Evolutionary conservation across 1,140 invertebrate species (phyloP), one percentile per base, ranked within the genome.

Genomic region (Littorina saxatilis): DNA sequence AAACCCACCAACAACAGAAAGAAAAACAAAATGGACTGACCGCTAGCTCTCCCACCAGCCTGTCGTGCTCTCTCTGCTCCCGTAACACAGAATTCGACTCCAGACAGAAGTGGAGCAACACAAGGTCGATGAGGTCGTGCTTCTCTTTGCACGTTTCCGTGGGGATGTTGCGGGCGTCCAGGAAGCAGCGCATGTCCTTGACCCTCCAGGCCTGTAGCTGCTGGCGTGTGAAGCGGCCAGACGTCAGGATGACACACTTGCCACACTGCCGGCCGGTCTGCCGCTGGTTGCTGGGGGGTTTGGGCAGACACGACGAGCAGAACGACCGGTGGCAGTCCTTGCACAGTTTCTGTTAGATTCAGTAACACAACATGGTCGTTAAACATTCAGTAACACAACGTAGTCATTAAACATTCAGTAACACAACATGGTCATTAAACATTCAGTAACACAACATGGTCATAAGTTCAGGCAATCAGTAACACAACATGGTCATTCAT

Each of bases 61-160:
- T 58, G 52, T 82, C 61, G 58, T 87, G 86, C 73, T 87, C 84
- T 5, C 68, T 55, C 68, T 86, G 79, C 32, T 81, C 76, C 29
- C 73, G 32, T 43, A 43, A 29, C 27, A 52, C 63, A 35, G 75
- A 47, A 3, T 82, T 78, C 15, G 85, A 72, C 23, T 80, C 76
- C 70, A 72, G 83, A 32, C 85, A 87, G 81, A 87, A 91, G 75
- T 88, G 87, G 23, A 83, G 72, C n/a, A 91, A 79, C 29, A 92
- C 81, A 1, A 92, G 83, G 27, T 92, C 91, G 79, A 92, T 90
- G 0, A 92, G 80, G 76, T 92, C 91, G 76, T 88, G 82, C 82
- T 92, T 92, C 79, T 92, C 92, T 40, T 72, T 87, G 78, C 92
- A 92, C 17, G 83, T 88, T 40, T 84, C 81, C 5, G 87, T 89